Percentiles rank a stretch among this genome's conserved stretches.
Evolutionary conservation across 2,113 vertebrate genomes (phyloP).

Genomic region (Proterorhinus semilunaris): DNA sequence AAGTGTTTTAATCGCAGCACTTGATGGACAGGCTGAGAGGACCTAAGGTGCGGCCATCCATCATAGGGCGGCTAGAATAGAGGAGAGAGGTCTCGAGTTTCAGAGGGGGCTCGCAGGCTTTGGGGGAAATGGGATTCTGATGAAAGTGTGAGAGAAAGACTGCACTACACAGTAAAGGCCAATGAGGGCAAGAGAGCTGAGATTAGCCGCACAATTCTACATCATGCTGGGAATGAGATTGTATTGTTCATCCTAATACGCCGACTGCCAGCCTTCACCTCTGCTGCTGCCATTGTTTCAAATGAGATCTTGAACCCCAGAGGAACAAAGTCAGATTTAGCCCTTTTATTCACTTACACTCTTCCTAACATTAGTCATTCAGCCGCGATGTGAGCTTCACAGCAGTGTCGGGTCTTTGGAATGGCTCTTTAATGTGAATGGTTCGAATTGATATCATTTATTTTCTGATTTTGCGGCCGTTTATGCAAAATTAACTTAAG

Average conservation of each 20-base stretch:
- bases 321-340: conserved; percentile 1
- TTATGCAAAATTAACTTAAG: too few relatives aligned
- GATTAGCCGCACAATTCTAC: conserved; percentile 73
- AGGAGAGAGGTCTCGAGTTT: conserved; percentile 79
- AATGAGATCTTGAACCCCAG: not conserved
- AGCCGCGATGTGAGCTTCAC: too few relatives aligned
- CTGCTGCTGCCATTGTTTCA: conserved; percentile 1
- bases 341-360: not conserved
- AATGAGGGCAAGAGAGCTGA: conserved; percentile 79
- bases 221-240: conserved; percentile 41
- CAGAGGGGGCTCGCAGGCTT: conserved; percentile 78
- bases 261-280: conserved; percentile 16
- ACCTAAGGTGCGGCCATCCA: conserved; percentile 87
- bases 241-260: conserved; percentile 26
- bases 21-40: conserved; percentile 92
- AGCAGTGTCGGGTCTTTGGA: too few relatives aligned
- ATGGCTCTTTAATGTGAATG: too few relatives aligned
- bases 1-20: conserved; percentile 84
- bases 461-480: too few relatives aligned
- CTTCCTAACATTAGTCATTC: too few relatives aligned
- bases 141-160: conserved; percentile 88
- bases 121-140: conserved; percentile 87
- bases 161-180: conserved; percentile 81
- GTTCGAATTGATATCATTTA: too few relatives aligned
- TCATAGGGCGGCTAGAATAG: conserved; percentile 83